A percentile compares a stretch with the other conserved stretches of the same genome.
phyloP scores from a whole-genome alignment of 1,140 invertebrate species.

The Drosophila pallidifrons region DNA sequence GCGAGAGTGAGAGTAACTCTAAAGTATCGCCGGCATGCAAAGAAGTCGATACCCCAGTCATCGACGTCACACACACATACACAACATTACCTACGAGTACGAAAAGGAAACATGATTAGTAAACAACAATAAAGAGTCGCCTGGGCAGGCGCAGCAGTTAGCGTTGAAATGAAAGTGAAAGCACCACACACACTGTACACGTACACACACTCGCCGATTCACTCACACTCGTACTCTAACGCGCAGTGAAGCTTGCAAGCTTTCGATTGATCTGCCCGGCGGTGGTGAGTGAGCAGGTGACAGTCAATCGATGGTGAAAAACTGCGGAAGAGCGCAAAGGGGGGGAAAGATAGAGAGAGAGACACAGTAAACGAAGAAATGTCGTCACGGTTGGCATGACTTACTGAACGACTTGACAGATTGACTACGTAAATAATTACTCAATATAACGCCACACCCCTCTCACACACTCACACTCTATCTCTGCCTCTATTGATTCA shows the following conservation, averaged over 20 bases:
- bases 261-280: conserved; percentile 70
- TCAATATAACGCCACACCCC: conserved; percentile 32
- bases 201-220: conserved; percentile 22
- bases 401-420: conserved; percentile 56
- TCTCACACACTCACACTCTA: neutral
- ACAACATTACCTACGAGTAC: conserved; percentile 7
- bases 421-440: conserved; percentile 56
- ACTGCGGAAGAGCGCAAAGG: conserved; percentile 44
- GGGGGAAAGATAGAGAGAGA: conserved; percentile 27
- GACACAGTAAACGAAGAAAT: conserved; percentile 44
- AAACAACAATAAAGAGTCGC: conserved; percentile 32
- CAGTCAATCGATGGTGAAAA: conserved; percentile 41
- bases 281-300: conserved; percentile 40
- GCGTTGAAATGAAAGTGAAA: conserved; percentile 63
- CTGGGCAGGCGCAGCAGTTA: conserved; percentile 25
- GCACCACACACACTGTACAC: conserved; percentile 28
- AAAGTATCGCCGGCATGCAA: conserved; percentile 66
- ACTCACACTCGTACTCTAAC: conserved; percentile 12
- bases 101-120: conserved; percentile 26
- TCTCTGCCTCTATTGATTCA: conserved; percentile 39
- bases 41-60: conserved; percentile 41
- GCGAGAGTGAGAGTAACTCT: conserved; percentile 30
- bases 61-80: conserved; percentile 3
- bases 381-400: conserved; percentile 50
- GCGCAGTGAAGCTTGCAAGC: conserved; percentile 54